Conservation (phyloP, 1,140 invertebrate species). For the Monomorium pharaonis region DNA sequence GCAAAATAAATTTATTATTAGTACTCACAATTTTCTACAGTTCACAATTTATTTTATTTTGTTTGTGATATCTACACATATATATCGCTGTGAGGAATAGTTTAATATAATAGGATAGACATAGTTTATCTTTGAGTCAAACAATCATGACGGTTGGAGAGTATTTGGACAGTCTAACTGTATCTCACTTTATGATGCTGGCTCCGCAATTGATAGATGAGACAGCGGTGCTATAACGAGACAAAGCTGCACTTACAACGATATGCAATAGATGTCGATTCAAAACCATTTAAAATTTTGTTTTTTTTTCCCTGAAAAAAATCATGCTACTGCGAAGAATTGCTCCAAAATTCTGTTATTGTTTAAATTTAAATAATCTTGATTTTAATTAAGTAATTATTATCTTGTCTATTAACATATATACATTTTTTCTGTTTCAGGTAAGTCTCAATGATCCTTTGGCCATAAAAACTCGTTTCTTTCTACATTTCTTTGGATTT, state of each 20-base stretch:
- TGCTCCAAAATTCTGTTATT: neutral
- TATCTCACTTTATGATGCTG: conserved; percentile 44
- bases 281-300: no score
- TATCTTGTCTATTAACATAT: conserved; percentile 52
- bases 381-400: neutral
- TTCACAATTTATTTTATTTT: neutral
- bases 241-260: no score
- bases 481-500: neutral
- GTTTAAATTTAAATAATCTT: neutral
- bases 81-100: neutral
- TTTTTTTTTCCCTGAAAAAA: no score
- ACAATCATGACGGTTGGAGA: neutral
- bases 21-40: neutral
- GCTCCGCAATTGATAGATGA: conserved; percentile 42
- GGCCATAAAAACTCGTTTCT: neutral
- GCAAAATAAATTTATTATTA: neutral
- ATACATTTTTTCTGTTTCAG: conserved; percentile 56
- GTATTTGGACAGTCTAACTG: conserved; percentile 29
- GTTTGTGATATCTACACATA: neutral
- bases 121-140: neutral
- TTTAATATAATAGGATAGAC: no score
- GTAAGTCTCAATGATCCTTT: conserved; percentile 54
- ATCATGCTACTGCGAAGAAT: neutral
- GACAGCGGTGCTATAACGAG: conserved; percentile 12
- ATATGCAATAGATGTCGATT: no score